Evolutionary conservation across 1,140 invertebrate genomes (phyloP), one percentile per base, ranked within the genome.

Genomic region (Drosophila ogumai): DNA sequence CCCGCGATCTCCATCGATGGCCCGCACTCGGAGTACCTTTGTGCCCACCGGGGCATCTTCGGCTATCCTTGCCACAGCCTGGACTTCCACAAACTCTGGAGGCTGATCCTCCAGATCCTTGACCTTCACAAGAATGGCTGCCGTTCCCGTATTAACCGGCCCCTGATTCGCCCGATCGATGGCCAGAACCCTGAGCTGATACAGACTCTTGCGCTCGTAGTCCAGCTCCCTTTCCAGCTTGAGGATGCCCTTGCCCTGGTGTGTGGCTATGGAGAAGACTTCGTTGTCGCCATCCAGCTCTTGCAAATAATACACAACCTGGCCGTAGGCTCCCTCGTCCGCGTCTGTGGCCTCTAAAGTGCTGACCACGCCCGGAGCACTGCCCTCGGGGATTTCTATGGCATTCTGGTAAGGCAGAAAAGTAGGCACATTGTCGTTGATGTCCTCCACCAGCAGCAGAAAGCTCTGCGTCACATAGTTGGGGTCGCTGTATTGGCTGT

Each of bases 381-480:
- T 95, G 92, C 98, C 95, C 94, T 98, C 97, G 50, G 94, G 94
- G 4, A 98, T 94, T 55, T 95, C 95, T 54, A 98, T 93, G 34
- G 97, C 96, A 6, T 96, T 95, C 68, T 96, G 96, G 93, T 98
- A 97, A 13, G 96, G 96, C 82, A 96, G 95, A 92, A 98, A 98
- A 52, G 97, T 94, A 5, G 98, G 97, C 68, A 95, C 95, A 93
- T 98, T 98, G 93, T 98, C 98, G 82, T 98, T 98, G 10, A 97
- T 96, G 92, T 99, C 98, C 93, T 98, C 97, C 1, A 98, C 97
- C 50, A 98, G 93, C 15, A 98, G 93, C 58, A 98, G 93, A 57
- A 98, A 94, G 86, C 97, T 97, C 93, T 98, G 97, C 6, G 97
- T 98, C 63, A 99, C 96, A 93, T 96, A 98, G 91, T 97, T 97